Evolutionary conservation across 2,888 invertebrate genomes (phyloP), one percentile per base, ranked within the genome.

Genomic region (Rhodophaea formosa): DNA sequence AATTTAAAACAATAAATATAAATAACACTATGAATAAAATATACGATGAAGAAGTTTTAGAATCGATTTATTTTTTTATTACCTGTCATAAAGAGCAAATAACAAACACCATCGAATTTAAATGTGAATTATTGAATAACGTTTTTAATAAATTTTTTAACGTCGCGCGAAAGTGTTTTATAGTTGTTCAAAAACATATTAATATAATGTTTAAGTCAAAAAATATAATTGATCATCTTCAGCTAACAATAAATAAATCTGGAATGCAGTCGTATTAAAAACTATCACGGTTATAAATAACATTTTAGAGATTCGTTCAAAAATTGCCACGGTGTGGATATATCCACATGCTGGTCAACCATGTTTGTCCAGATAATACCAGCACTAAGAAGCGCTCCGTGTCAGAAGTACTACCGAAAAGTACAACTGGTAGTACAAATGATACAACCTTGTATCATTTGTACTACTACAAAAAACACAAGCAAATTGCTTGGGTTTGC

Each of bases 211-310:
- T 32, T 32, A 32, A 7, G 7, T 43, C 6, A 15, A 7, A n/a
- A 43, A 43, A 52, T 49, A 56, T 53, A 57, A 57, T 62, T 59
- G 59, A 62, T 60, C 62, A 60, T 60, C 49, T 60, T 59, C 57
- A 35, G 30, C 46, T 52, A 45, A 45, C 61, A 60, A 61, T 63
- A 61, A 63, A 63, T 60, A 17, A 30, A 42, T 53, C 49, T 56
- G 52, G 61, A 60, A 61, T 61, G 59, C 56, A 44, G 63, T 61
- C 60, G 56, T 56, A 61, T 63, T n/a, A n/a, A 60, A 59, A 58
- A 57, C 57, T 47, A 8, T 32, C 7, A 8, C 7, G 1, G 7
- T 32, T 32, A 32, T 32, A 3, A 32, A 1, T 32, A 32, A 32
- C 8, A 32, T 32, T 32, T 32, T 32, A 32, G 32, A 5, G 32